These are phyloP conservation scores for Spisula solida DNA, from an alignment of 2,888 invertebrate species.

Conservation along the genomic window DNA sequence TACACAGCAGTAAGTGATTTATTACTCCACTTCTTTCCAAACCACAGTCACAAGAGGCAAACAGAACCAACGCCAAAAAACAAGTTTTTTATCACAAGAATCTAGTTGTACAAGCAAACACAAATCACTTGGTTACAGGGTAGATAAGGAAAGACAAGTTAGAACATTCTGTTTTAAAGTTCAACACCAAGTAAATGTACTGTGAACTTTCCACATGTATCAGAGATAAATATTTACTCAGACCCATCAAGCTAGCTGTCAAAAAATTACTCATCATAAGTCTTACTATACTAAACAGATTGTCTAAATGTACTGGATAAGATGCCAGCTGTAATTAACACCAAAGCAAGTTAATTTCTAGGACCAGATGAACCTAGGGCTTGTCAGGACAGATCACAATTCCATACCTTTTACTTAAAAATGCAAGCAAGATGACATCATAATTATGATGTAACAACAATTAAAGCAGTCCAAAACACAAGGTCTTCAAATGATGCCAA, in stretches of 20 bases:
- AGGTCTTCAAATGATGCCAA: too few species aligned
- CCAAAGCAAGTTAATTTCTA: too few species aligned
- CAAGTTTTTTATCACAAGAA: not conserved
- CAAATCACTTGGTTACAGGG: not conserved
- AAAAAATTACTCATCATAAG: not conserved
- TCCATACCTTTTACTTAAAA: too few species aligned
- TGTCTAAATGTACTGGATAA: too few species aligned
- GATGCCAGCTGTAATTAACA: too few species aligned
- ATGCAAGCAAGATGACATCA: too few species aligned
- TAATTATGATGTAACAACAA: too few species aligned
- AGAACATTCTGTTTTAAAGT: not conserved
- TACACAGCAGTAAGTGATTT: not conserved
- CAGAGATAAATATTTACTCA: slow-evolving; percentile 3
- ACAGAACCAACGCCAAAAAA: not conserved
- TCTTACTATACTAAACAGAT: not conserved
- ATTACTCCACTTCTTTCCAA: not conserved
- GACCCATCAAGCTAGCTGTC: not conserved
- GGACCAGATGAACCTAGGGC: too few species aligned
- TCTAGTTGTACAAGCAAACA: not conserved
- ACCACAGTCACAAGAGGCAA: not conserved
- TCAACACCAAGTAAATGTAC: not conserved
- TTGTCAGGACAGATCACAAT: too few species aligned
- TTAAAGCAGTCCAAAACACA: too few species aligned
- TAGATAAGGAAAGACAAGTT: not conserved
- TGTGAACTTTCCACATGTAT: not conserved